Evolutionary conservation across 1,140 invertebrate genomes (phyloP), one percentile per base, ranked within the genome.

Genomic region (Piezodorus guildinii): DNA sequence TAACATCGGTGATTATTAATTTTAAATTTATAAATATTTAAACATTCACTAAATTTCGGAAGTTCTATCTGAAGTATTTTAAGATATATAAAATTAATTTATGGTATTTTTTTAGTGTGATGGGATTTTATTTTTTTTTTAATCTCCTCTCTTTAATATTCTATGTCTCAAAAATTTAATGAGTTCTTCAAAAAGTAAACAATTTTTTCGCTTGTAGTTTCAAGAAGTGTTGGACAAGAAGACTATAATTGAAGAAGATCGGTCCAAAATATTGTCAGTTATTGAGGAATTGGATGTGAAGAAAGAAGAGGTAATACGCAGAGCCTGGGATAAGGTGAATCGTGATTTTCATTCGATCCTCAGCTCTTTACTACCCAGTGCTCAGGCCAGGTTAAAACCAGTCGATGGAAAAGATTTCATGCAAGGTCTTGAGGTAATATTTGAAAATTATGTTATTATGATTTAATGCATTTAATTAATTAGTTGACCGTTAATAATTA

Each of bases 341-440:
- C 77, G 85, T 72, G 94, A 98, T 78, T 98, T 99, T 77, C 92
- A 91, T n/a, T 89, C 90, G 1, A 99, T 99, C 72, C 98, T 98
- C 74, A 85, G 84, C 65, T 89, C 88, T 0, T 78, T 99, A 54
- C 77, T 99, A 61, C 92, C 94, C 14, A 94, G 94, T 12, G 87
- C 94, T 0, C 79, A 87, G 66, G 94, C 94, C 0, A 87, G 88
- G 74, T 79, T 99, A 3, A 80, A 83, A 66, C 88, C 93, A 14
- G 85, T 87, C 0, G 81, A 83, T 51, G 85, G 85, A 16, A 79
- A 82, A 61, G 81, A 81, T 10, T 84, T 95, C 4, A 77, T 91
- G 0, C 85, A 94, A 68, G 95, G 95, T 16, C 77, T 98, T 1
- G 92, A 97, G 79, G 87, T 90, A 78, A 71, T 68, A 69, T 60